A percentile compares a stretch with the other conserved stretches of the same genome.
These are phyloP conservation scores for Notothenia coriiceps DNA, from an alignment of 2,113 vertebrate genomes.

Conservation along the genomic window DNA sequence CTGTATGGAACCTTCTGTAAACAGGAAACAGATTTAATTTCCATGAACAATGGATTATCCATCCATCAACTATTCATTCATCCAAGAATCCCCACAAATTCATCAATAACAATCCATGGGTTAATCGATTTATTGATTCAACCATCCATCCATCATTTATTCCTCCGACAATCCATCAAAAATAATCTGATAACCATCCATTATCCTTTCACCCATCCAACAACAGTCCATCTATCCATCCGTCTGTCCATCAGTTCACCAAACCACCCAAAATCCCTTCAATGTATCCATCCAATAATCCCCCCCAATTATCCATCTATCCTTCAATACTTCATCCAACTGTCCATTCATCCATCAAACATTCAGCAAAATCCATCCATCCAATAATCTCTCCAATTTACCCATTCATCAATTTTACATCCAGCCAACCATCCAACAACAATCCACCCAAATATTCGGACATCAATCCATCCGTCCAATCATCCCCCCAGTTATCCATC, in stretches of 20 bases:
- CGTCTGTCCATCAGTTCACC: no score
- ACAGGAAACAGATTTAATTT: not conserved
- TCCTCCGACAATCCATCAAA: no score
- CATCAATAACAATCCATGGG: no score
- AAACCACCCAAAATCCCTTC: no score
- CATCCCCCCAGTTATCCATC: not conserved
- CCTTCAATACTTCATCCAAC: no score
- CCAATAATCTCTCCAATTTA: no score
- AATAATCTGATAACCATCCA: not conserved
- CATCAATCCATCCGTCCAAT: not conserved
- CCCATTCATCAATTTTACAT: not conserved
- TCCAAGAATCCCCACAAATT: not conserved
- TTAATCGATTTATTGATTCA: not conserved
- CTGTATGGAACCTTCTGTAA: conserved; percentile 46
- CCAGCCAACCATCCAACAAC: not conserved
- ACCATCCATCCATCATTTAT: not conserved
- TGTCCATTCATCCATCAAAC: not conserved
- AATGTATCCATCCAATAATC: no score
- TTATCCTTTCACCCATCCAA: not conserved
- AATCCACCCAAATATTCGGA: no score
- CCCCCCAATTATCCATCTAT: not conserved
- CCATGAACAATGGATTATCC: not conserved
- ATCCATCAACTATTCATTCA: not conserved
- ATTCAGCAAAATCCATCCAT: not conserved
- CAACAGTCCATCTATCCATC: not conserved